Conservation (phyloP, 2,113 vertebrate species). For the Atlantisia rogersi region DNA sequence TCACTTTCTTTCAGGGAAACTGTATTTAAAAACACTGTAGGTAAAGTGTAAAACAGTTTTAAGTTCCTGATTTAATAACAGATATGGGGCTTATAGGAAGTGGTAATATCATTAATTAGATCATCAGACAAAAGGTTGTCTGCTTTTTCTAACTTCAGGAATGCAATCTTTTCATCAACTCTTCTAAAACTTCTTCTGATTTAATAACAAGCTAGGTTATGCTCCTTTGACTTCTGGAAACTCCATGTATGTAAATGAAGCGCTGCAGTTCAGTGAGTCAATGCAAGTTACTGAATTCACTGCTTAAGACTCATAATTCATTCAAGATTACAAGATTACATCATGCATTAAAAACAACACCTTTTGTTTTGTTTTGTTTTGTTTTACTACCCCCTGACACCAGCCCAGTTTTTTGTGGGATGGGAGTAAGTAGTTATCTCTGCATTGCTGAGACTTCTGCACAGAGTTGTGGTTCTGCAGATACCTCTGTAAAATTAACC, state of each 20-base stretch:
- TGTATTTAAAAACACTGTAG: conserved; percentile 27
- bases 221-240: background rate
- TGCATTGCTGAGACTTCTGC: background rate
- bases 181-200: conserved; percentile 1
- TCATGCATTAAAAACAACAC: background rate
- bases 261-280: background rate
- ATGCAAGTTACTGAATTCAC: background rate
- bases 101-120: conserved; percentile 12
- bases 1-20: background rate
- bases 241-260: background rate
- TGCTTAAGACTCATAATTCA: background rate
- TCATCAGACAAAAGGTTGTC: conserved; percentile 11
- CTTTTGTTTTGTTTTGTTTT: background rate
- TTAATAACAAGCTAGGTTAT: conserved; percentile 22
- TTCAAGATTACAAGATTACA: background rate
- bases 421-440: background rate
- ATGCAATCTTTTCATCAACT: conserved; percentile 2
- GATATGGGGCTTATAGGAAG: background rate
- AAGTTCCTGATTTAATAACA: background rate
- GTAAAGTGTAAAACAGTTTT: background rate
- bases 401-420: background rate
- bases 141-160: conserved; percentile 2
- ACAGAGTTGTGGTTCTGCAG: background rate
- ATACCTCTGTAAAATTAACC: background rate
- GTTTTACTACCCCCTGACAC: background rate